Conservation (phyloP, 2,797 vertebrate genomes). For the Clamator glandarius region DNA sequence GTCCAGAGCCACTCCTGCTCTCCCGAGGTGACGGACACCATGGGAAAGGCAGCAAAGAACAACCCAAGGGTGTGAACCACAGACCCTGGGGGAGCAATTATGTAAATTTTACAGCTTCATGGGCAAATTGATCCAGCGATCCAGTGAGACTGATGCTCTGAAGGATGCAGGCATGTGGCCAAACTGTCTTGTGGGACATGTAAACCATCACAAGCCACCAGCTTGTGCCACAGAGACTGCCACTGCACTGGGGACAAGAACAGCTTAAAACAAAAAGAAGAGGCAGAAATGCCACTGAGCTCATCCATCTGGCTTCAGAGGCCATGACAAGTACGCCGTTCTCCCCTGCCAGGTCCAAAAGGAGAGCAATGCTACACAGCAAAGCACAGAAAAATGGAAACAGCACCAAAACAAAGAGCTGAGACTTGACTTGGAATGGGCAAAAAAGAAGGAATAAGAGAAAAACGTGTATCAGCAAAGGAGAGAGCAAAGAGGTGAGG, state of each 20-base stretch:
- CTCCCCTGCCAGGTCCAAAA: background rate
- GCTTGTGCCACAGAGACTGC: background rate
- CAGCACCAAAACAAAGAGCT: background rate
- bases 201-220: background rate
- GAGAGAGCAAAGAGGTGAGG: background rate
- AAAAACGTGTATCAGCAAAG: background rate
- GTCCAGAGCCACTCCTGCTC: background rate
- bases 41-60: slow-evolving; percentile 18
- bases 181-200: background rate
- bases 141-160: background rate
- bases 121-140: background rate
- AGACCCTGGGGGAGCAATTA: background rate
- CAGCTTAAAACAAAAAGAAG: background rate
- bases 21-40: background rate
- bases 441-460: background rate
- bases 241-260: background rate
- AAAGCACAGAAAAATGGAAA: background rate
- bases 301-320: rapidly evolving
- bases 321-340: background rate
- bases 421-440: background rate
- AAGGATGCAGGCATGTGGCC: background rate
- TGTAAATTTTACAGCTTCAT: background rate
- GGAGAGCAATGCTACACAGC: background rate
- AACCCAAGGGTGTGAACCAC: background rate
- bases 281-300: background rate